Base-by-base conservation (phyloP, 2,888 invertebrate genomes). In the Agrilus mali region DNA sequence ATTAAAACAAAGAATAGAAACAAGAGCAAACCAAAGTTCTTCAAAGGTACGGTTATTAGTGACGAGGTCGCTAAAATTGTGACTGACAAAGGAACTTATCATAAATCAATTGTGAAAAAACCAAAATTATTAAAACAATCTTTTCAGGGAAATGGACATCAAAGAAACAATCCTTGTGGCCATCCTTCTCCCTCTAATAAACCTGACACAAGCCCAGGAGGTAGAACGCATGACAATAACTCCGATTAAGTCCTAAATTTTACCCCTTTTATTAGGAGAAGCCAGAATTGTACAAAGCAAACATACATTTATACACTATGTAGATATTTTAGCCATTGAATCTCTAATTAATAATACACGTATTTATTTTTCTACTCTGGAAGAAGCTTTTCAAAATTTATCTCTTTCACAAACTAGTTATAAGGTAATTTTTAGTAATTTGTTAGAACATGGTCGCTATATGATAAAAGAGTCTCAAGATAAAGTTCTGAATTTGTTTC, bases 11-110 rank as follows among this genome's bases (percentile, higher is more conserved):
- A 37, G 41, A 38, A 33, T 32, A 17, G 33, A 14, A 17, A 31
- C 8, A 43, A 43, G 41, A 36, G 39, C 22, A 43, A 43, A 43
- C 38, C 39, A 16, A 13, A 12, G 12, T 43, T 39, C 14, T 14
- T 31, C 15, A 39, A 39, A 17, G 31, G 22, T 27, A 14, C 15
- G 31, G 33, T 41, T 17, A 14, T 43, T 5, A 43, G 10, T 7
- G 22, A 41, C 12, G 39, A 12, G 8, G 31, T 4, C 13, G 38
- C 17, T 39, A 43, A 42, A 38, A 13, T 43, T 41, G 16, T 10
- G 2, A 31, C 43, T 16, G 16, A 13, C n/a, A 41, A 36, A 7
- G 41, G 33, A 38, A 38, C 16, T 6, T 20, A 17, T 15, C 33
- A 41, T 8, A 41, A 41, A 41, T 17, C n/a, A n/a, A 20, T 40